Conservation (phyloP, 2,113 vertebrate genomes). For the Petromus typicus region DNA sequence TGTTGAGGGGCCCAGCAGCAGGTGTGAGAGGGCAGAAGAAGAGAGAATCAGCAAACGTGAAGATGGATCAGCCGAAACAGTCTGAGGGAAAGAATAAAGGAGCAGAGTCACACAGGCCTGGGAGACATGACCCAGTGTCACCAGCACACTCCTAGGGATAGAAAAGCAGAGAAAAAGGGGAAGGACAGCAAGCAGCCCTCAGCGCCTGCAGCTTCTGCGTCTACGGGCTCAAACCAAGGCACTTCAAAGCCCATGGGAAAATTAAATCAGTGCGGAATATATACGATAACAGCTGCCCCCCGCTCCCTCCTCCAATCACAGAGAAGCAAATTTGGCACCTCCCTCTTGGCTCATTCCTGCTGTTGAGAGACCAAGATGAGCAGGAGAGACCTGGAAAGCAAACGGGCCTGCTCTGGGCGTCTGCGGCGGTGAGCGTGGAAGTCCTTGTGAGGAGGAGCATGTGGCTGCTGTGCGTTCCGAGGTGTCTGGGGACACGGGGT, state of each 20-base stretch:
- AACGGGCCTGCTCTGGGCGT: rapidly evolving
- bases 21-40: not conserved
- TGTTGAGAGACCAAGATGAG: not conserved
- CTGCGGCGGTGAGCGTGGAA: not conserved
- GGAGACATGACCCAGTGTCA: rapidly evolving
- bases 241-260: not conserved
- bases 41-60: not conserved
- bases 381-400: not conserved
- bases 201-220: rapidly evolving
- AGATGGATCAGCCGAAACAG: not conserved
- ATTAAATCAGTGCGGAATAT: too few species aligned
- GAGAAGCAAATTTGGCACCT: not conserved
- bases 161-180: not conserved
- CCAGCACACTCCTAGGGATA: rapidly evolving
- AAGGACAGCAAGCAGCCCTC: not conserved
- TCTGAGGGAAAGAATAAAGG: not conserved
- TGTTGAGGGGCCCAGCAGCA: not conserved
- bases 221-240: not conserved
- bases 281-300: rapidly evolving
- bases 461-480: not conserved
- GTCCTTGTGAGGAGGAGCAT: not conserved
- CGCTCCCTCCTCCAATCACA: rapidly evolving
- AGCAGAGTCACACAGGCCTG: not conserved
- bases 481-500: slow-evolving; percentile 15
- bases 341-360: not conserved